Percentiles rank a stretch among this genome's conserved stretches.
phyloP scores from a whole-genome alignment of 2,888 invertebrate species.

The Drosophila mayaguana region DNA sequence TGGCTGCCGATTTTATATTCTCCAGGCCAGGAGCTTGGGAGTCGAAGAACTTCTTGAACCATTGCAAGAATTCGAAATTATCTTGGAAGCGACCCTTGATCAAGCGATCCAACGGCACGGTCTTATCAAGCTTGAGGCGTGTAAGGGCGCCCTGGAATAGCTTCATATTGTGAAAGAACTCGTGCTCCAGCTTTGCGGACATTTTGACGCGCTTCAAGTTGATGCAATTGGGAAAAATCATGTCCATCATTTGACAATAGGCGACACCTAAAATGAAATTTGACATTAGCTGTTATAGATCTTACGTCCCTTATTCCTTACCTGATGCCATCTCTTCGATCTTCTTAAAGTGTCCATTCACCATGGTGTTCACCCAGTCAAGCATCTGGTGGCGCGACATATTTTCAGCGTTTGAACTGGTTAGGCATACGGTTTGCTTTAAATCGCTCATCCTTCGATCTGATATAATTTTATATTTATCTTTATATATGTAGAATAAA shows the following conservation, averaged over 20 bases:
- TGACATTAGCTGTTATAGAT: background rate
- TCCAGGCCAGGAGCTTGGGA: constrained; percentile 97
- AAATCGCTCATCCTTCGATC: constrained; percentile 54
- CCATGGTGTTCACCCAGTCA: constrained; percentile 98
- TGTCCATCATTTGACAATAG: constrained; percentile 99
- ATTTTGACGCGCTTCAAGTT: constrained; percentile 97
- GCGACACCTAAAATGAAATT: constrained; percentile 91
- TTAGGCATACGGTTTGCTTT: constrained; percentile 68
- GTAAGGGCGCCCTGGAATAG: constrained; percentile 97
- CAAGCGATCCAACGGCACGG: constrained; percentile 86
- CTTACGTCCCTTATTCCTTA: constrained; percentile 35
- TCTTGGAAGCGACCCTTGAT: constrained; percentile 99
- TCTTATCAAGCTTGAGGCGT: constrained; percentile 97
- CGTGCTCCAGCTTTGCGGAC: constrained; percentile 98
- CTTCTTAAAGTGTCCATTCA: constrained; percentile 95
- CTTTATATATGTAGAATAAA: background rate
- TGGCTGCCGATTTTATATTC: constrained; percentile 60
- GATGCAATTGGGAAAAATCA: constrained; percentile 95
- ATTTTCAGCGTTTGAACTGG: constrained; percentile 89
- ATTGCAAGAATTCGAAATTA: constrained; percentile 99
- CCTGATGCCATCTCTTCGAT: constrained; percentile 98
- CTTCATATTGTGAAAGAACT: constrained; percentile 99
- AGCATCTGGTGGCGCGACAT: constrained; percentile 99
- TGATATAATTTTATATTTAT: background rate
- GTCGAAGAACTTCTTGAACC: constrained; percentile 99